Conservation (phyloP, 37 sponge, comb jelly and placozoan species). For the Lycopodina hypogea region DNA sequence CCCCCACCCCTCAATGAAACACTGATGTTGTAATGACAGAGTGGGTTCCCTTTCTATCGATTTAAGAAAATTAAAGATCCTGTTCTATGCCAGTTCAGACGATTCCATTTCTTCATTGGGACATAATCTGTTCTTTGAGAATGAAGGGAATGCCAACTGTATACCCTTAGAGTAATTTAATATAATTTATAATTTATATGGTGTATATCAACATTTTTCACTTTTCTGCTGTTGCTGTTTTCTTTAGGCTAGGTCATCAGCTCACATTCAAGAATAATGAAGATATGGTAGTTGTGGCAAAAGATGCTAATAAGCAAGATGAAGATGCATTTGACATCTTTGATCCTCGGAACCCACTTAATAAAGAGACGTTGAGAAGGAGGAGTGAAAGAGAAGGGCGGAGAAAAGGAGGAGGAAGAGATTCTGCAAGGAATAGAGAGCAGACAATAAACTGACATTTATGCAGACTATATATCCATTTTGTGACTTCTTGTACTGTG, state of each 20-base stretch:
- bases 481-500: too few species aligned
- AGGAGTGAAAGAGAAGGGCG: slow-evolving; percentile 14
- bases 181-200: too few species aligned
- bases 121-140: too few species aligned
- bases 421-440: slow-evolving; percentile 15
- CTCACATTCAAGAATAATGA: slow-evolving; percentile 44
- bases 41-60: too few species aligned
- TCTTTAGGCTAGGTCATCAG: slow-evolving; percentile 62
- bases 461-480: not conserved
- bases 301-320: slow-evolving; percentile 80
- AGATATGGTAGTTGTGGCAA: slow-evolving; percentile 51
- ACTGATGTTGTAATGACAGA: too few species aligned
- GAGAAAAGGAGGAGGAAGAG: slow-evolving; percentile 10
- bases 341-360: slow-evolving; percentile 97
- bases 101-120: too few species aligned
- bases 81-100: too few species aligned
- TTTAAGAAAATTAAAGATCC: too few species aligned
- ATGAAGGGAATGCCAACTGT: too few species aligned
- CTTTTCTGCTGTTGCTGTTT: not conserved
- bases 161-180: too few species aligned
- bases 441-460: slow-evolving; percentile 1
- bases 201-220: too few species aligned
- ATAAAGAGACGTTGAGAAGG: slow-evolving; percentile 69
- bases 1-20: too few species aligned
- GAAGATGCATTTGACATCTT: slow-evolving; percentile 94